A percentile compares a stretch with the other conserved stretches of the same genome.
phyloP scores from a whole-genome alignment of 2,113 vertebrate species.

The Hyla sarda region DNA sequence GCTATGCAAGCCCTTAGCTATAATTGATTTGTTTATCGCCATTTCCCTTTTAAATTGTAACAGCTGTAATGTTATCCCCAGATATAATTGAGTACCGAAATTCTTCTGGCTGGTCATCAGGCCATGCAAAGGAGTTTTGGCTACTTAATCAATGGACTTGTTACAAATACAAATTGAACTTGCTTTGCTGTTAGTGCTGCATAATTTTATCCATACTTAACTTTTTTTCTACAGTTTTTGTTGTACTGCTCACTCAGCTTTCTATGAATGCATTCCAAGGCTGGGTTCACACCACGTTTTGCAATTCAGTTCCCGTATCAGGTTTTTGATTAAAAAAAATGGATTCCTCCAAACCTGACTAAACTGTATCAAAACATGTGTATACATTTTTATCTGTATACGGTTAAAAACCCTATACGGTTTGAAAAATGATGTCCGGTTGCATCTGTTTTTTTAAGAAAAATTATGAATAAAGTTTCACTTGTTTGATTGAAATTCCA shows the following conservation, averaged over 20 bases:
- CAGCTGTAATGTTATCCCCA: slow-evolving; percentile 13
- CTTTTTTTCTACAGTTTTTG: not conserved
- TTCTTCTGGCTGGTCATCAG: not conserved
- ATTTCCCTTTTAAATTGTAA: slow-evolving; percentile 42
- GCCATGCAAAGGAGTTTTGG: not conserved
- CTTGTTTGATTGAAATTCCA: no score
- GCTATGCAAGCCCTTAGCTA: slow-evolving; percentile 12
- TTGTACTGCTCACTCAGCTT: not conserved
- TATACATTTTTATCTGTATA: no score
- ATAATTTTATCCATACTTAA: not conserved
- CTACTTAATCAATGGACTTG: not conserved
- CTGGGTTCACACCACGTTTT: no score
- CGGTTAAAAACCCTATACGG: no score
- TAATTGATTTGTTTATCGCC: slow-evolving; percentile 12
- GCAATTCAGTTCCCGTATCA: no score
- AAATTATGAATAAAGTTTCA: no score
- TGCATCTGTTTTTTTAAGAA: no score
- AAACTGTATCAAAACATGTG: no score
- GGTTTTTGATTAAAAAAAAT: no score
- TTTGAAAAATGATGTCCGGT: no score
- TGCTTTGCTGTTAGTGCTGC: not conserved
- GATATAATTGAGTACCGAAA: not conserved
- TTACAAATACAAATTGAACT: not conserved
- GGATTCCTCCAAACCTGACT: no score
- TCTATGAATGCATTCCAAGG: no score